phyloP scores from a whole-genome alignment of 2,888 invertebrate genomes.

The Cheilosia scutellata region DNA sequence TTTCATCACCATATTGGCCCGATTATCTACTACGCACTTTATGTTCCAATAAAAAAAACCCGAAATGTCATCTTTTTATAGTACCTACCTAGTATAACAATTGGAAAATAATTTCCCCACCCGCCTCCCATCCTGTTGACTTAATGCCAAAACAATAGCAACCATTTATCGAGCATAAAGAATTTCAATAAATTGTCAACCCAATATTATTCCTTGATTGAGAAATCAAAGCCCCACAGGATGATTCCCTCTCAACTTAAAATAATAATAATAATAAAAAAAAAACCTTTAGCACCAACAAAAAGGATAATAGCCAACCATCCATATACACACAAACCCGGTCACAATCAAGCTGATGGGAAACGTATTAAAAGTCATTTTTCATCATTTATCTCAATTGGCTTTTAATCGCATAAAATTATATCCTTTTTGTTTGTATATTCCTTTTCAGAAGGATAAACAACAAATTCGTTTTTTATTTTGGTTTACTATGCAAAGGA shows the following conservation, averaged over 20 bases:
- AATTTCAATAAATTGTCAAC: slow-evolving; percentile 74
- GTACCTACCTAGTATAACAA: slow-evolving; percentile 20
- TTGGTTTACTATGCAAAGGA: neutral
- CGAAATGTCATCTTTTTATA: slow-evolving; percentile 30
- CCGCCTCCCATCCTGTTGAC: slow-evolving; percentile 6
- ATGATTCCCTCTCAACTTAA: neutral
- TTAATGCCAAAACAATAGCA: slow-evolving; percentile 70
- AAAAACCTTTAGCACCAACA: slow-evolving; percentile 34
- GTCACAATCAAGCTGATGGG: slow-evolving; percentile 54
- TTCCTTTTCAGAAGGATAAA: slow-evolving; percentile 52
- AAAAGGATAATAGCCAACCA: slow-evolving; percentile 64
- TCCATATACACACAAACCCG: slow-evolving; percentile 1
- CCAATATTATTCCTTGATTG: slow-evolving; percentile 73
- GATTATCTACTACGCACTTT: neutral
- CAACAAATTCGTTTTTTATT: slow-evolving; percentile 33
- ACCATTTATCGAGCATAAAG: slow-evolving; percentile 62
- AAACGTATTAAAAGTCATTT: slow-evolving; percentile 76
- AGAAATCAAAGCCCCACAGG: slow-evolving; percentile 64
- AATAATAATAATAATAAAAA: neutral
- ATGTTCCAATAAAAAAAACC: neutral
- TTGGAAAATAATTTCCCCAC: slow-evolving; percentile 31
- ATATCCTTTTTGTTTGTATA: slow-evolving; percentile 72
- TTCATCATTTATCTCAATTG: slow-evolving; percentile 76
- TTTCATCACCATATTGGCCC: neutral
- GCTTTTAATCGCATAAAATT: slow-evolving; percentile 76